phyloP scores from a whole-genome alignment of 2,113 vertebrate species.

The Cyanoderma ruficeps region DNA sequence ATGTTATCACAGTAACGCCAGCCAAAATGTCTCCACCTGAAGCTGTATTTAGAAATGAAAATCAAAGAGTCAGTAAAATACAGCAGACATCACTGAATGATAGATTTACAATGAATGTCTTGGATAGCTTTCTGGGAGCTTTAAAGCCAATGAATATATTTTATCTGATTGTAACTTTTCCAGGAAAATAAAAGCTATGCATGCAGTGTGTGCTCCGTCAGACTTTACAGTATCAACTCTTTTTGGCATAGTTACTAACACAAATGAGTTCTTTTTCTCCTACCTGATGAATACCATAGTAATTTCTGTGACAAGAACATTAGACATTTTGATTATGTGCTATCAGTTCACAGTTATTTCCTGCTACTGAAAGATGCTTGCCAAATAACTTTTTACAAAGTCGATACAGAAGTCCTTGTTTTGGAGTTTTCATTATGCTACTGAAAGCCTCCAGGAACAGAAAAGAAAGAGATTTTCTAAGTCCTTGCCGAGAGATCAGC shows the following conservation, averaged over 20 bases:
- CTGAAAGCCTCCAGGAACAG: background rate
- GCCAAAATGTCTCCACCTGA: conserved; percentile 67
- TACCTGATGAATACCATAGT: conserved; percentile 34
- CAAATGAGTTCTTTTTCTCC: conserved; percentile 32
- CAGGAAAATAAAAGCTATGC: conserved; percentile 58
- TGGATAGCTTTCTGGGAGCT: conserved; percentile 32
- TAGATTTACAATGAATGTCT: conserved; percentile 56
- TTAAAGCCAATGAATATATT: conserved; percentile 52
- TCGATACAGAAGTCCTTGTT: conserved; percentile 28
- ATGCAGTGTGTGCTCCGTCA: conserved; percentile 17
- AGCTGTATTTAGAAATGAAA: conserved; percentile 55
- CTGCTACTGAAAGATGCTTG: conserved; percentile 50
- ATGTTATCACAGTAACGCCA: conserved; percentile 1
- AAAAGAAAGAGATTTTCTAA: background rate
- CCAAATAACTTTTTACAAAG: conserved; percentile 11
- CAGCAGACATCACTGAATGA: conserved; percentile 46
- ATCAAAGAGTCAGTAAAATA: conserved; percentile 61
- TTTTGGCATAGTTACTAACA: conserved; percentile 29
- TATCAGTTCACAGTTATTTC: conserved; percentile 50
- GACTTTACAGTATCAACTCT: conserved; percentile 40
- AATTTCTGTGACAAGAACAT: conserved; percentile 49
- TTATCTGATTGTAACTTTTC: conserved; percentile 71
- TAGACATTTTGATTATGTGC: conserved; percentile 41
- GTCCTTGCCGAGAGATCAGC: background rate
- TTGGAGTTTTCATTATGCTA: background rate